Conservation (phyloP, 2,797 vertebrate genomes). For the Galaxias olidus region DNA sequence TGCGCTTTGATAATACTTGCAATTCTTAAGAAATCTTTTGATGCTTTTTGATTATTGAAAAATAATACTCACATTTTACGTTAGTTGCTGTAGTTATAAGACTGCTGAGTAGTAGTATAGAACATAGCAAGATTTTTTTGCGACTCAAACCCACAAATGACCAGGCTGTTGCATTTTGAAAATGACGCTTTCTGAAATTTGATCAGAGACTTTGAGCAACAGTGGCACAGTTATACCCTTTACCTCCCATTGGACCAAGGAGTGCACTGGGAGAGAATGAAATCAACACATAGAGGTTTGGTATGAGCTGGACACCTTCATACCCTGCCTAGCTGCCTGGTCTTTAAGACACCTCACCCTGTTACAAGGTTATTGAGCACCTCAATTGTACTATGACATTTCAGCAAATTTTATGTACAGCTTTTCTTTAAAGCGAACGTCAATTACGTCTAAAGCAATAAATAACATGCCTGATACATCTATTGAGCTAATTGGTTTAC, state of each 20-base stretch:
- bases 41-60: slow-evolving; percentile 40
- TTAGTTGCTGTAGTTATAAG: slow-evolving; percentile 19
- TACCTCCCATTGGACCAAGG: background rate
- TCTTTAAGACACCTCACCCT: slow-evolving; percentile 24
- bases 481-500: slow-evolving; percentile 21
- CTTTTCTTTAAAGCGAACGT: slow-evolving; percentile 67
- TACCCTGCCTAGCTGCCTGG: slow-evolving; percentile 31
- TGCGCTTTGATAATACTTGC: slow-evolving; percentile 55
- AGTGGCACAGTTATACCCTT: slow-evolving; percentile 1
- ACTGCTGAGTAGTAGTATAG: background rate
- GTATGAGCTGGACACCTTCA: slow-evolving; percentile 23
- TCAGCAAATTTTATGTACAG: slow-evolving; percentile 57
- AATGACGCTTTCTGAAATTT: slow-evolving; percentile 8
- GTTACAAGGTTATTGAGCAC: slow-evolving; percentile 31
- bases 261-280: background rate
- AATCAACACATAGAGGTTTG: background rate
- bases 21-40: slow-evolving; percentile 53
- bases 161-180: slow-evolving; percentile 13
- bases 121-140: background rate
- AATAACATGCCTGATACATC: slow-evolving; percentile 66
- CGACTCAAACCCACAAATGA: slow-evolving; percentile 11
- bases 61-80: slow-evolving; percentile 6
- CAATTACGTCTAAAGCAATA: slow-evolving; percentile 77
- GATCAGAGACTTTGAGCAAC: too few relatives aligned
- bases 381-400: slow-evolving; percentile 44